These are phyloP conservation scores for Phylloscopus trochilus DNA, from an alignment of 2,113 vertebrate genomes.

Conservation along the genomic window DNA sequence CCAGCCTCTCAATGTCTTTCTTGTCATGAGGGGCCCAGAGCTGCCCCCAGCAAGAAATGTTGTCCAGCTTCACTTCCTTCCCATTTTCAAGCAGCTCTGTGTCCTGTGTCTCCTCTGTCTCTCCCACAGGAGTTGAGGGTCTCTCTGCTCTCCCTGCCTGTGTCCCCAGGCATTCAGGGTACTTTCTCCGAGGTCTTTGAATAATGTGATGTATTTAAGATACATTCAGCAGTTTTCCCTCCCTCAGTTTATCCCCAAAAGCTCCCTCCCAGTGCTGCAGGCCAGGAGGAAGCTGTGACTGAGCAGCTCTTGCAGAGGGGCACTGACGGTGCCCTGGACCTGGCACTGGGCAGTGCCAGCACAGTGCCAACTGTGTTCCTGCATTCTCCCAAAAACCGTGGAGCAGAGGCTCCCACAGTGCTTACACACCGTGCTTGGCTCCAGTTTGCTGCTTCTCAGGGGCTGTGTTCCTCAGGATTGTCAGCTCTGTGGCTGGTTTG, in stretches of 20 bases:
- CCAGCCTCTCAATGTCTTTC: background rate
- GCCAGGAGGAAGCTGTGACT: background rate
- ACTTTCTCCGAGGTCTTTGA: background rate
- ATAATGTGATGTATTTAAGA: too few species aligned
- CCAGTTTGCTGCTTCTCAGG: background rate
- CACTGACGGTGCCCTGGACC: fast-evolving
- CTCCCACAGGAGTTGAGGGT: background rate
- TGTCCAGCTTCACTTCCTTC: background rate
- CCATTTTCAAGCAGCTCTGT: background rate
- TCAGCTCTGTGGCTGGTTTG: background rate
- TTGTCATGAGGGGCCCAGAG: fast-evolving
- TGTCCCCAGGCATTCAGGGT: background rate
- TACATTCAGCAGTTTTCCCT: background rate
- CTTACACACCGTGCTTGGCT: background rate
- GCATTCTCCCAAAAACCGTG: fast-evolving
- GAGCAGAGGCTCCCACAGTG: background rate
- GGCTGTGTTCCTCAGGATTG: background rate
- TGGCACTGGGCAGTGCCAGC: background rate
- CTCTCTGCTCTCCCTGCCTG: fast-evolving
- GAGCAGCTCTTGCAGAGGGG: background rate
- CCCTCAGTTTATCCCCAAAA: background rate
- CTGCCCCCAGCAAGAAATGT: background rate
- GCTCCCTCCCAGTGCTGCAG: background rate
- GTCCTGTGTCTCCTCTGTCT: background rate
- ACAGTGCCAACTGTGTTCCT: fast-evolving